Percentiles rank a stretch among this genome's conserved stretches.
These are phyloP conservation scores for Clepsis dumicolana DNA, from an alignment of 2,888 invertebrate genomes.

Conservation along the genomic window DNA sequence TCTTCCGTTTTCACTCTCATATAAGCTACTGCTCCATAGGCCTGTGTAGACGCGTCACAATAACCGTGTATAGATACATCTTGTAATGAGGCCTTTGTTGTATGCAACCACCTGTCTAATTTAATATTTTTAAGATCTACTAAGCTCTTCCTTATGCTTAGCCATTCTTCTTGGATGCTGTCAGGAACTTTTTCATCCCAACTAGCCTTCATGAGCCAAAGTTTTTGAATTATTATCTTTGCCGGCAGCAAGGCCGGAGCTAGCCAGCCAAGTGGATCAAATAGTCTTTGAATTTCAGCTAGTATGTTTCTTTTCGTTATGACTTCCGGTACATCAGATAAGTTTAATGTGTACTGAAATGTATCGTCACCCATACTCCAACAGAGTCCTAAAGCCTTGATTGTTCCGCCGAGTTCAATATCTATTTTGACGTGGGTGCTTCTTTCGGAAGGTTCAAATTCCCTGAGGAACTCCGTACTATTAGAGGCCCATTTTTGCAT, in stretches of 20 bases:
- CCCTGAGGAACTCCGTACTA: conserved; percentile 1
- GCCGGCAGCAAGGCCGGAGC: conserved; percentile 35
- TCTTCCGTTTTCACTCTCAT: conserved; percentile 19
- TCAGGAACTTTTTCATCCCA: conserved; percentile 45
- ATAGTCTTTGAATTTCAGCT: conserved; percentile 43
- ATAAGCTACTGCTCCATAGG: conserved; percentile 43
- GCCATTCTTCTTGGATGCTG: conserved; percentile 40
- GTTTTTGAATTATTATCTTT: conserved; percentile 46
- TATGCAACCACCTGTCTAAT: conserved; percentile 29
- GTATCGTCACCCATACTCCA: conserved; percentile 11
- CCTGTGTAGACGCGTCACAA: conserved; percentile 42
- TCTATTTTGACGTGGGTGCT: conserved; percentile 23
- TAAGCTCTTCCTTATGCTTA: conserved; percentile 32
- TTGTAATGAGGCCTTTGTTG: conserved; percentile 1
- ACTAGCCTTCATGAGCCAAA: conserved; percentile 39
- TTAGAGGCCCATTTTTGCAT: conserved; percentile 26
- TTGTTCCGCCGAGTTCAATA: conserved; percentile 39
- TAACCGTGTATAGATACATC: conserved; percentile 39
- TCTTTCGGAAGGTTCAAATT: conserved; percentile 22
- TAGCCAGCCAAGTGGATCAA: conserved; percentile 47
- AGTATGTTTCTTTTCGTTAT: conserved; percentile 39
- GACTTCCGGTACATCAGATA: background rate
- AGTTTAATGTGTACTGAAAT: conserved; percentile 7
- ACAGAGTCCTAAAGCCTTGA: conserved; percentile 43
- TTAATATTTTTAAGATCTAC: conserved; percentile 22